Conservation (phyloP, 1,140 invertebrate genomes). For the Uloborus diversus region DNA sequence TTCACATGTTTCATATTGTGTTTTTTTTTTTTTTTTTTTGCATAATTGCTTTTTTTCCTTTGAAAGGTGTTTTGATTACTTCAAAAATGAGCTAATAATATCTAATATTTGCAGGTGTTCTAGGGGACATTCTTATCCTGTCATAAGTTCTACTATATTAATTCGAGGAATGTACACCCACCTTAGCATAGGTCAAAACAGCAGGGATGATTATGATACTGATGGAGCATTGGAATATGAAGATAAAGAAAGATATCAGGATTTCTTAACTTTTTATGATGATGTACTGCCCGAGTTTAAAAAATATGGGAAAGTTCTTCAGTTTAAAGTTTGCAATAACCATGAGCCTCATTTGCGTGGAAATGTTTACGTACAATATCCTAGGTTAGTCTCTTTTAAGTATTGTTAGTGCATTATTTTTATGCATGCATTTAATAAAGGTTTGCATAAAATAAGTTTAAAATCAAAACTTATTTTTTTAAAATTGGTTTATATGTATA, state of each 20-base stretch:
- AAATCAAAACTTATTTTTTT: too few species aligned
- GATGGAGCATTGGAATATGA: conserved; percentile 87
- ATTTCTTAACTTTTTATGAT: conserved; percentile 88
- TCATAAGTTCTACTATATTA: conserved; percentile 75
- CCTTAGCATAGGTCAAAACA: conserved; percentile 78
- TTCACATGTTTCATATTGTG: too few species aligned
- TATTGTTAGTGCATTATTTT: background rate
- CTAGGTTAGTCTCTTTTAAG: conserved; percentile 63
- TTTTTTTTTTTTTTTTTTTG: too few species aligned
- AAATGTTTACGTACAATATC: conserved; percentile 90
- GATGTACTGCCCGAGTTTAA: conserved; percentile 86
- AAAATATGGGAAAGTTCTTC: conserved; percentile 78
- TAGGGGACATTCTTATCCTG: conserved; percentile 80
- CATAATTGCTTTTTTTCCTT: too few species aligned
- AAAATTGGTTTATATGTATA: too few species aligned
- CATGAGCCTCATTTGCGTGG: conserved; percentile 85
- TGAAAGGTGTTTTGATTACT: too few species aligned
- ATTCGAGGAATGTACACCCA: conserved; percentile 86
- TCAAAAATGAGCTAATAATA: too few species aligned
- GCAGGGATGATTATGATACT: conserved; percentile 80
- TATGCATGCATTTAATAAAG: too few species aligned
- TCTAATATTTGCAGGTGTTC: too few species aligned
- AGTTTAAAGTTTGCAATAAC: conserved; percentile 88
- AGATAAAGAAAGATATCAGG: conserved; percentile 78
- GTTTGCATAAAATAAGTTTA: too few species aligned